Conservation (phyloP, 1,140 invertebrate genomes). For the Tachypleus tridentatus region DNA sequence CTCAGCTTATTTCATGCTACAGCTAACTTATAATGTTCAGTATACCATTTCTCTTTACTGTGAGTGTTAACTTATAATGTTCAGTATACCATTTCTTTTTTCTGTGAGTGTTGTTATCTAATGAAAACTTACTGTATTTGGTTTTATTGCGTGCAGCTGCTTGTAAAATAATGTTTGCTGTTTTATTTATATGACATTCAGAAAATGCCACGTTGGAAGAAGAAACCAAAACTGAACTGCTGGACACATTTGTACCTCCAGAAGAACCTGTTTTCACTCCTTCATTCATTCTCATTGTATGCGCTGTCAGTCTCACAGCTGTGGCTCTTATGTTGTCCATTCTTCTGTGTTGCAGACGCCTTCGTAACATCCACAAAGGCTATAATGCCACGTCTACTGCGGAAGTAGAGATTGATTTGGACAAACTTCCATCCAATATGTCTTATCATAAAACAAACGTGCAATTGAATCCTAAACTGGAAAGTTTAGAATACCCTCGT, state of each 20-base stretch:
- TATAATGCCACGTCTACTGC: conserved; percentile 50
- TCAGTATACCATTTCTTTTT: too few relatives aligned
- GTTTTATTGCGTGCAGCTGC: too few relatives aligned
- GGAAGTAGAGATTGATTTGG: conserved; percentile 62
- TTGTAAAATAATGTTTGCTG: background rate
- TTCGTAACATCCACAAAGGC: conserved; percentile 36
- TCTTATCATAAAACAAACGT: conserved; percentile 70
- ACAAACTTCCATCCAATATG: conserved; percentile 72
- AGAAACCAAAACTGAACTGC: background rate
- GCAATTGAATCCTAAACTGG: conserved; percentile 78
- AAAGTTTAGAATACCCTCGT: conserved; percentile 83
- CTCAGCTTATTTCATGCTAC: too few relatives aligned
- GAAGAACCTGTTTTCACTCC: conserved; percentile 50
- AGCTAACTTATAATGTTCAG: too few relatives aligned
- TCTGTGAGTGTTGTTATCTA: too few relatives aligned
- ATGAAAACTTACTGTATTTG: too few relatives aligned
- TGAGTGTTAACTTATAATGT: too few relatives aligned
- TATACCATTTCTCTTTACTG: too few relatives aligned
- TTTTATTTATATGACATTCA: background rate
- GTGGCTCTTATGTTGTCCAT: too few relatives aligned
- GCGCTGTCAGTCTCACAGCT: conserved; percentile 30
- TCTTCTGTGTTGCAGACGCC: too few relatives aligned
- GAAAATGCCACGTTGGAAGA: background rate
- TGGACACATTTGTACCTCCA: conserved; percentile 1
- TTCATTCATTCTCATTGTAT: conserved; percentile 53